Base-by-base conservation (phyloP, 2,888 invertebrate species). In the Apamea epomidion region DNA sequence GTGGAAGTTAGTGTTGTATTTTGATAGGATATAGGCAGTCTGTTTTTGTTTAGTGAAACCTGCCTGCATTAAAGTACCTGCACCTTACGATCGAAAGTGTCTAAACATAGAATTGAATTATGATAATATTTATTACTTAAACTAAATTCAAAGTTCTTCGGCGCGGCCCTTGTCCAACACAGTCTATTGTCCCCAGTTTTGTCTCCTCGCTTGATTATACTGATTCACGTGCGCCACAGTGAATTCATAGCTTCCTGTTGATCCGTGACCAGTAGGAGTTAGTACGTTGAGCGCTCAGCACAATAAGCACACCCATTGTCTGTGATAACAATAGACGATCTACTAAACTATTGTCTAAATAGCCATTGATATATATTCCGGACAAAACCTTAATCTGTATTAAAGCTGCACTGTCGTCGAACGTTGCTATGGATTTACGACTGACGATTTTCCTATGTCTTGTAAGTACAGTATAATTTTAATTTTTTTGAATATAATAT, bases 241-340 rank as follows among this genome's bases (percentile, higher is more conserved):
- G 89, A 94, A 94, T 91, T 94, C 92, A 92, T 54, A 72, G 42
- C 64, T 42, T 72, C 64, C 72, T 72, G 87, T 92, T 89, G 80
- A 89, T 92, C 92, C 92, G 89, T 89, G 89, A 84, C 90, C 94
- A 96, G 95, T 95, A 91, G 90, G 90, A 93, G 85, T 87, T 87
- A 78, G 89, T 83, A 83, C 90, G 92, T 90, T 90, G 90, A 69
- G 85, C 92, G 76, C 92, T n/a, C 37, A n/a, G 18, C 58, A 71
- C 25, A 7, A 16, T 89, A 83, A 88, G 89, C 92, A 94, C 90
- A 85, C 16, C 54, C 78, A 83, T 85, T 87, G 54, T 71, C 18
- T 80, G 51, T 16, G 58, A 72, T 45, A 78, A 79, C 71, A 90
- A 83, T 74, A 80, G 68, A 67, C 58, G 74, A 51, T 78, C 78